Percentiles rank a stretch among this genome's conserved stretches.
Conservation (phyloP, 2,113 vertebrate genomes). For the Prionailurus bengalensis region DNA sequence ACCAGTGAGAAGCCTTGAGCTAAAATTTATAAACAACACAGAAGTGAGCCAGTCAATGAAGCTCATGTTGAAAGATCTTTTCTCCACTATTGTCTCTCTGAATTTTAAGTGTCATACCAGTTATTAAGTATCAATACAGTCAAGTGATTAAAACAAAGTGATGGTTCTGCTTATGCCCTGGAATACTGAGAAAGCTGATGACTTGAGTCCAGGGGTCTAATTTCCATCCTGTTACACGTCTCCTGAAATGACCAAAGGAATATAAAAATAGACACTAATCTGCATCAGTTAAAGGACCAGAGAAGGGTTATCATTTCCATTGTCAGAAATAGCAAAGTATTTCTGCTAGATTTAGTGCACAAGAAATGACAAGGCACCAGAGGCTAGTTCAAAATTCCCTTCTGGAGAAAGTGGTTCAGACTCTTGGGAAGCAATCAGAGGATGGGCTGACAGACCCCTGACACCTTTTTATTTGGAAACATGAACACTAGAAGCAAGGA, state of each 20-base stretch:
- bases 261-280: slow-evolving; percentile 80
- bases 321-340: slow-evolving; percentile 71
- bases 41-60: slow-evolving; percentile 40
- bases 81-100: slow-evolving; percentile 58
- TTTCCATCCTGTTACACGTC: slow-evolving; percentile 69
- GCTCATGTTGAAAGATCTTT: slow-evolving; percentile 62
- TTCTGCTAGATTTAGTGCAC: slow-evolving; percentile 64
- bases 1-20: slow-evolving; percentile 58
- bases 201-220: slow-evolving; percentile 66
- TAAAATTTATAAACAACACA: slow-evolving; percentile 77
- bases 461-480: slow-evolving; percentile 35
- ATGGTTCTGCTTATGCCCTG: slow-evolving; percentile 54
- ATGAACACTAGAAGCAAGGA: neutral
- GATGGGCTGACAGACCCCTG: neutral
- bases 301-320: slow-evolving; percentile 68
- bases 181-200: slow-evolving; percentile 61
- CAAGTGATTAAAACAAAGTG: slow-evolving; percentile 73
- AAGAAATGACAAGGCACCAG: slow-evolving; percentile 37
- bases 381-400: neutral
- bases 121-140: slow-evolving; percentile 68
- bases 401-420: slow-evolving; percentile 24
- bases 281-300: slow-evolving; percentile 71
- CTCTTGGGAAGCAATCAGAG: neutral
- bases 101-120: slow-evolving; percentile 66
- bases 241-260: slow-evolving; percentile 78